phyloP scores from a whole-genome alignment of 2,113 vertebrate genomes.

The Sarotherodon lohbergeri region DNA sequence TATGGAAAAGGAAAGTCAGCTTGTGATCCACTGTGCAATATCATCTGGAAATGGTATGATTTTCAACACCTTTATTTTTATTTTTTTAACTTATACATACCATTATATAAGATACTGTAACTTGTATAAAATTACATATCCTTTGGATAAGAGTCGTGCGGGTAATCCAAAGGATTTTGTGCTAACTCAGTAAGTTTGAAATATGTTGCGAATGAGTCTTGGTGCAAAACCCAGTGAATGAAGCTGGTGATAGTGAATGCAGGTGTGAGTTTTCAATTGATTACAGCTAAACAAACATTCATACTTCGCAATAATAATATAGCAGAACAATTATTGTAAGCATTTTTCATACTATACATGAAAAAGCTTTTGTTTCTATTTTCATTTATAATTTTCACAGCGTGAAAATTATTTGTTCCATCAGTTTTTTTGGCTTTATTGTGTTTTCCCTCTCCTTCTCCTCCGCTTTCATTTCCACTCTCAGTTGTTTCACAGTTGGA shows the following conservation, averaged over 20 bases:
- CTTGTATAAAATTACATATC: background rate
- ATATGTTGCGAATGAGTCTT: background rate
- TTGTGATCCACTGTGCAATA: background rate
- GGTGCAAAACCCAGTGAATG: background rate
- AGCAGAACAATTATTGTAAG: background rate
- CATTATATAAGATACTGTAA: background rate
- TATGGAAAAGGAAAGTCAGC: background rate
- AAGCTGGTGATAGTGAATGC: background rate
- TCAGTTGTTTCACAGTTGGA: background rate
- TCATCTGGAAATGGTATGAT: background rate
- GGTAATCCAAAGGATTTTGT: background rate
- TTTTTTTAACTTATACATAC: background rate
- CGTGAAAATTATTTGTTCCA: background rate
- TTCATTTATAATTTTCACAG: background rate
- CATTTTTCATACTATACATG: background rate
- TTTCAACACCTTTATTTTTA: background rate
- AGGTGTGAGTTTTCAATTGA: background rate
- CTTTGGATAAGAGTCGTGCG: accelerated
- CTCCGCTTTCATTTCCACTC: background rate
- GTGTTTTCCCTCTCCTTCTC: background rate
- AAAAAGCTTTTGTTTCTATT: background rate
- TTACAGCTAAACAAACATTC: background rate
- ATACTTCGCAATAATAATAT: background rate
- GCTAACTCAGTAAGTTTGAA: background rate
- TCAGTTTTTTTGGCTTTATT: background rate